These are phyloP conservation scores for Chloropsis hardwickii DNA, from an alignment of 2,113 vertebrate species.

Conservation along the genomic window DNA sequence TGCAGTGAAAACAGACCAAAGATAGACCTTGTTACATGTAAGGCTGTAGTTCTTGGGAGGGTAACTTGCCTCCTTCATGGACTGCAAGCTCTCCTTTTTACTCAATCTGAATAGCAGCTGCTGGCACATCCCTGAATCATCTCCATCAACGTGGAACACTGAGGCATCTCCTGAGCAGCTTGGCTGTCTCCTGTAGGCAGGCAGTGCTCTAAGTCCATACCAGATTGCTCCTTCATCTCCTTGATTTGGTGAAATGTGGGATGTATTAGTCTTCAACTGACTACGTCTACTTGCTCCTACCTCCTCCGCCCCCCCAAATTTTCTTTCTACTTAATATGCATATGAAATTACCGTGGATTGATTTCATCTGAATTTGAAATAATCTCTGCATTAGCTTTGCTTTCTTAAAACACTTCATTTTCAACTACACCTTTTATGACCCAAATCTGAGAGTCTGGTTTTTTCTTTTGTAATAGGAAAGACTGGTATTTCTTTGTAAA, in stretches of 20 bases:
- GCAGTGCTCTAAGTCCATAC: not conserved
- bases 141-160: not conserved
- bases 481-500: not conserved
- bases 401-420: not conserved
- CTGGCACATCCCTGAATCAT: not conserved
- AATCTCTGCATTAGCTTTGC: not conserved
- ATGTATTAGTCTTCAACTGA: not conserved
- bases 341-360: not conserved
- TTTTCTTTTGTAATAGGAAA: not conserved
- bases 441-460: too few species aligned
- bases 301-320: not conserved
- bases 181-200: not conserved
- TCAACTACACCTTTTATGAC: not conserved
- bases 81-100: not conserved
- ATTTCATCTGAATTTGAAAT: not conserved
- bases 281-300: not conserved
- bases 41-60: not conserved
- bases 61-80: not conserved
- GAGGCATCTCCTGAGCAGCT: not conserved
- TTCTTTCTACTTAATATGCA: not conserved
- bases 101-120: not conserved
- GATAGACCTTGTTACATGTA: fast-evolving
- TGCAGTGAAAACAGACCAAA: not conserved
- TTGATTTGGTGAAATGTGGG: not conserved
- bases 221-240: not conserved